Conservation (phyloP, 2,888 invertebrate species). For the Chorisops tibialis region DNA sequence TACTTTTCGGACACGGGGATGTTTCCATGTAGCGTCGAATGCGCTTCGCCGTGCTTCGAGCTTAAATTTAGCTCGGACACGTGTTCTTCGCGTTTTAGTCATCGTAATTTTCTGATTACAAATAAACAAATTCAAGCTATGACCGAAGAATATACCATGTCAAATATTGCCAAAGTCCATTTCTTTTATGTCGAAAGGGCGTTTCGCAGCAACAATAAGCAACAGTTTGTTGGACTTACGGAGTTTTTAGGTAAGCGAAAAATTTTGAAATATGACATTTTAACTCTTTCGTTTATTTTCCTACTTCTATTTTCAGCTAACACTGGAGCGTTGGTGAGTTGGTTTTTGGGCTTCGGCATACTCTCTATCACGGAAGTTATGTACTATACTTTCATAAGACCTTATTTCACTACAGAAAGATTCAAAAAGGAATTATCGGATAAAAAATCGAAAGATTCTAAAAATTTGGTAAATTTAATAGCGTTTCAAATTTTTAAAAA, state of each 20-base stretch:
- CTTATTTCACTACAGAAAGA: slow-evolving; percentile 53
- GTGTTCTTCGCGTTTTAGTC: slow-evolving; percentile 57
- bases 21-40: slow-evolving; percentile 50
- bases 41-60: slow-evolving; percentile 73
- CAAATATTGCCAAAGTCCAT: slow-evolving; percentile 69
- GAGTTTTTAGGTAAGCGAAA: slow-evolving; percentile 68
- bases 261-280: background rate
- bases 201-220: slow-evolving; percentile 68
- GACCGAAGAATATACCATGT: slow-evolving; percentile 32
- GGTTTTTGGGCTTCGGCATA: slow-evolving; percentile 79
- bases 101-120: slow-evolving; percentile 40
- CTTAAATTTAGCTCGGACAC: slow-evolving; percentile 62
- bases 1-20: too few species aligned
- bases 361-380: slow-evolving; percentile 70
- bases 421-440: background rate
- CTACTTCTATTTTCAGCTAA: too few species aligned
- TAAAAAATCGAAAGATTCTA: background rate
- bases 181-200: slow-evolving; percentile 69
- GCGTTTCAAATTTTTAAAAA: too few species aligned
- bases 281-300: too few species aligned
- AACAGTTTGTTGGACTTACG: slow-evolving; percentile 74
- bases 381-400: slow-evolving; percentile 64
- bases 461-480: too few species aligned
- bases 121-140: background rate
- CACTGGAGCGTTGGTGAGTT: slow-evolving; percentile 72